A percentile compares a stretch with the other conserved stretches of the same genome.
phyloP scores from a whole-genome alignment of 2,113 vertebrate species.

The Piaya cayana region DNA sequence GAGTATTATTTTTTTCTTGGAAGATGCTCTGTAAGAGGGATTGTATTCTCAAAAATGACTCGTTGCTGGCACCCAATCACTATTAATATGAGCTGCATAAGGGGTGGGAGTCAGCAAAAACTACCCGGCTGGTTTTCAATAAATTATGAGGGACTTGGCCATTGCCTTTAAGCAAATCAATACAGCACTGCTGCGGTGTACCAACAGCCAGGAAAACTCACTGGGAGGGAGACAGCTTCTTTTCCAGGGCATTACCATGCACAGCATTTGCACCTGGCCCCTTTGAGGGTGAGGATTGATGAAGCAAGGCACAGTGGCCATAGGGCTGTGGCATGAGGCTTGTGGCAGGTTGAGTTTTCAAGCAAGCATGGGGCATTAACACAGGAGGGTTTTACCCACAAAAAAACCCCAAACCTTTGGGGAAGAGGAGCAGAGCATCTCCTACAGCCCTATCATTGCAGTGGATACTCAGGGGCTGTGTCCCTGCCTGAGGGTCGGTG shows the following conservation, averaged over 20 bases:
- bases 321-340: neutral
- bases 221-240: neutral
- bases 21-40: conserved; percentile 40
- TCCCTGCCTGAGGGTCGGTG: neutral
- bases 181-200: neutral
- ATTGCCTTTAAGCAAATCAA: conserved; percentile 23
- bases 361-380: accelerated
- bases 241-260: neutral
- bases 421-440: neutral
- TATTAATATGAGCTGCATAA: neutral
- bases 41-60: neutral
- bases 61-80: neutral
- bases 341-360: accelerated
- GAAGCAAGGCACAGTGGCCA: accelerated
- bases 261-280: neutral
- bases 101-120: conserved; percentile 31
- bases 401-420: neutral
- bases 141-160: neutral
- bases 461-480: neutral
- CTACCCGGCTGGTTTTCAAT: neutral
- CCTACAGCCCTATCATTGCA: neutral
- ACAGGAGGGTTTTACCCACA: neutral
- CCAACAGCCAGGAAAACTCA: neutral
- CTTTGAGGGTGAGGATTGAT: neutral
- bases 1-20: conserved; percentile 34